Evolutionary conservation across 2,113 vertebrate species (phyloP).

Genomic region (Perccottus glenii): DNA sequence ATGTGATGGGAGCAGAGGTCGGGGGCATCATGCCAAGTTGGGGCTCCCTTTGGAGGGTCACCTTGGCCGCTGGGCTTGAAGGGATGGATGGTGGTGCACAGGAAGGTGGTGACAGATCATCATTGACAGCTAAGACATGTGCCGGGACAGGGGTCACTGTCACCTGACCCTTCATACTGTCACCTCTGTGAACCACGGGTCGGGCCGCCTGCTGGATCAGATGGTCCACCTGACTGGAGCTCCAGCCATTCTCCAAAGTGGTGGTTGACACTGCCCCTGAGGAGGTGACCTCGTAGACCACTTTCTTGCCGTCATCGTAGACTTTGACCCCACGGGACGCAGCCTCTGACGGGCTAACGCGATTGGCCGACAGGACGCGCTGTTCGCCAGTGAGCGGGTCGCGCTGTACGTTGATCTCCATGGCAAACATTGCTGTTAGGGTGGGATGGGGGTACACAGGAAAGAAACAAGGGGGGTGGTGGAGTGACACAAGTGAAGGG

Average conservation of each 20-base stretch:
- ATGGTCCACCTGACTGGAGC: slow-evolving; percentile 89
- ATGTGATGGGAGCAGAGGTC: slow-evolving; percentile 53
- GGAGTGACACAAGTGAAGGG: slow-evolving; percentile 23
- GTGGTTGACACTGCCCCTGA: slow-evolving; percentile 85
- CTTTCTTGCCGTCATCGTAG: slow-evolving; percentile 94
- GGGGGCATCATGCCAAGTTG: slow-evolving; percentile 74
- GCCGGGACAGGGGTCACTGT: slow-evolving; percentile 75
- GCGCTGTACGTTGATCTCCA: slow-evolving; percentile 98
- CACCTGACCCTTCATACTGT: slow-evolving; percentile 68
- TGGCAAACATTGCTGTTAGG: slow-evolving; percentile 93
- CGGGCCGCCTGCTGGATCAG: slow-evolving; percentile 89
- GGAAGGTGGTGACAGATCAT: slow-evolving; percentile 75
- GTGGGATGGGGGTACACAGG: slow-evolving; percentile 10
- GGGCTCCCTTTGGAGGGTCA: slow-evolving; percentile 84
- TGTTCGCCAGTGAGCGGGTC: slow-evolving; percentile 94
- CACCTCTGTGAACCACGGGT: slow-evolving; percentile 75
- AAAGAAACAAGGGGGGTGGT: neutral
- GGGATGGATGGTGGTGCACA: slow-evolving; percentile 72
- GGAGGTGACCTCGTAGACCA: slow-evolving; percentile 91
- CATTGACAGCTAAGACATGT: slow-evolving; percentile 31
- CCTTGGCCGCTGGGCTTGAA: slow-evolving; percentile 75
- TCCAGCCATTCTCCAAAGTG: slow-evolving; percentile 91
- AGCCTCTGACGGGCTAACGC: slow-evolving; percentile 86
- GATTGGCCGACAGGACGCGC: slow-evolving; percentile 91
- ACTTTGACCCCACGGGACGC: slow-evolving; percentile 92